Conservation (phyloP, 1,140 invertebrate species). For the Diachasma alloeum region DNA sequence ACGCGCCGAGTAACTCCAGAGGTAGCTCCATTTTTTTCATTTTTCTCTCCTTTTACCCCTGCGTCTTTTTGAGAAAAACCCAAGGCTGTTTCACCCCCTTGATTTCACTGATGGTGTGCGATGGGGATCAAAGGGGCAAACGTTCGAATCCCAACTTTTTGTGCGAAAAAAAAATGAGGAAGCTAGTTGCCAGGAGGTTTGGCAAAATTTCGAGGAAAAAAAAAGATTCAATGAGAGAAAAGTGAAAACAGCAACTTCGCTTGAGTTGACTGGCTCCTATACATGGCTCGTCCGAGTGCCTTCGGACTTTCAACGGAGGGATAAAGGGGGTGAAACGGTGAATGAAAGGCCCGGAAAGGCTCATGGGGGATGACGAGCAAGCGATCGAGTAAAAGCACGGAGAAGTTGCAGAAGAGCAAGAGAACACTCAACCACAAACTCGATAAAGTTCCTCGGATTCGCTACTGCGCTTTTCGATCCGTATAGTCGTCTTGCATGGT, state of each 20-base stretch:
- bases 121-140: neutral
- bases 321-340: slow-evolving; percentile 39
- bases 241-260: slow-evolving; percentile 23
- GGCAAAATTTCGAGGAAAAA: slow-evolving; percentile 32
- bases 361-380: slow-evolving; percentile 20
- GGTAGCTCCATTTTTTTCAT: neutral
- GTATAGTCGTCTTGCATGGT: neutral
- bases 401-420: slow-evolving; percentile 16
- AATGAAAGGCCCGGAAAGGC: slow-evolving; percentile 48
- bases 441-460: slow-evolving; percentile 53
- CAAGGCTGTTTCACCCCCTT: neutral
- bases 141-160: neutral
- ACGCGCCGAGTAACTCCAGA: neutral
- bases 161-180: slow-evolving; percentile 1
- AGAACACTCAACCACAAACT: slow-evolving; percentile 55
- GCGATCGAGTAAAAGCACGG: neutral
- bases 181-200: slow-evolving; percentile 12
- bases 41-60: neutral
- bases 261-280: neutral
- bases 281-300: slow-evolving; percentile 22
- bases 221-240: slow-evolving; percentile 34
- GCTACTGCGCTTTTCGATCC: neutral
- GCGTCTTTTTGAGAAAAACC: neutral
- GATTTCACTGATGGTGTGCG: neutral
- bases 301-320: neutral